phyloP scores from a whole-genome alignment of 2,113 vertebrate species.

The Lophochroa leadbeateri region DNA sequence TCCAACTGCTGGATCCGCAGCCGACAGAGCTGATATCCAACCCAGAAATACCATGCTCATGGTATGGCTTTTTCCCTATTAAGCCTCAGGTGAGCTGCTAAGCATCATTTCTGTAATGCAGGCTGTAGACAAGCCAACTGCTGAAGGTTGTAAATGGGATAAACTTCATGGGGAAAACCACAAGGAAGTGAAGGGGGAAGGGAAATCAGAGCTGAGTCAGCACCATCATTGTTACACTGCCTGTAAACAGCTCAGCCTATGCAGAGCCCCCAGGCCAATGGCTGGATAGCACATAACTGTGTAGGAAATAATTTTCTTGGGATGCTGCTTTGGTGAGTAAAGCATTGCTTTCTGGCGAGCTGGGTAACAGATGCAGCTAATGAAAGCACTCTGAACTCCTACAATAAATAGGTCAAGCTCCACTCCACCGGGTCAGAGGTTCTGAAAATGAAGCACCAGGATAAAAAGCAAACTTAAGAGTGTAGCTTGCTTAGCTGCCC shows the following conservation, averaged over 20 bases:
- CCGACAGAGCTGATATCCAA: neutral
- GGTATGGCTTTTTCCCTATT: neutral
- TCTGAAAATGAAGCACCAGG: neutral
- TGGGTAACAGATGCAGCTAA: constrained; percentile 51
- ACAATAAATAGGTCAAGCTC: constrained; percentile 43
- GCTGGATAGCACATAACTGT: neutral
- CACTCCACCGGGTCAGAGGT: constrained; percentile 14
- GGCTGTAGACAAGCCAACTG: constrained; percentile 16
- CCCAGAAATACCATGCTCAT: neutral
- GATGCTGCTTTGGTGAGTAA: constrained; percentile 9
- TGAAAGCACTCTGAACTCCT: constrained; percentile 39
- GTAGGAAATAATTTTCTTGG: neutral
- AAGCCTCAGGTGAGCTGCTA: constrained; percentile 49
- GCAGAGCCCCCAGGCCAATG: constrained; percentile 35
- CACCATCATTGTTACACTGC: constrained; percentile 39
- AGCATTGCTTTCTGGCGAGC: constrained; percentile 27
- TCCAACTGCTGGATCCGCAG: neutral
- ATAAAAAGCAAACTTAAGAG: constrained; percentile 5
- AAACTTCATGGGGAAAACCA: constrained; percentile 35
- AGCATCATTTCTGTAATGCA: neutral
- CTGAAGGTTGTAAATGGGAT: constrained; percentile 51
- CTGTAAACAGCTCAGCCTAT: constrained; percentile 46
- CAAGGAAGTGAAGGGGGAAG: constrained; percentile 39
- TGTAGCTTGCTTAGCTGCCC: neutral
- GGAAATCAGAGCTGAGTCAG: constrained; percentile 57